A percentile compares a stretch with the other conserved stretches of the same genome.
These are phyloP conservation scores for Malacoctenus gilli DNA, from an alignment of 2,797 vertebrate genomes.

Conservation along the genomic window DNA sequence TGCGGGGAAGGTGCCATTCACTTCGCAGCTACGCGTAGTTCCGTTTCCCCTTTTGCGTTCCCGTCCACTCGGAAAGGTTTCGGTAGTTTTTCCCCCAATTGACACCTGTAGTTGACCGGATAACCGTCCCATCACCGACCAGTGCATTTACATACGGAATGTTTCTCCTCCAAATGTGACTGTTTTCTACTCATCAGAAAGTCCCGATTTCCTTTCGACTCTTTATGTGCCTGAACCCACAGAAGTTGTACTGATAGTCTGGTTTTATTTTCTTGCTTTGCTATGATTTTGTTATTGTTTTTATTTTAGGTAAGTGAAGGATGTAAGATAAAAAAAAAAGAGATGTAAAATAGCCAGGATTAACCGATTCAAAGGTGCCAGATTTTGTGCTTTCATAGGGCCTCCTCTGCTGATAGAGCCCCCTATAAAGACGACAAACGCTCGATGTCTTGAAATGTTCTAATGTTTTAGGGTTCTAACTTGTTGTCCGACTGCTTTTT, in stretches of 20 bases:
- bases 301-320: conserved; percentile 74
- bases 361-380: conserved; percentile 87
- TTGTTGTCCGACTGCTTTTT: conserved; percentile 76
- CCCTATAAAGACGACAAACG: conserved; percentile 67
- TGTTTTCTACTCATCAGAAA: conserved; percentile 60
- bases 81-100: conserved; percentile 14
- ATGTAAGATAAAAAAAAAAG: conserved; percentile 73
- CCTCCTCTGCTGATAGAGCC: conserved; percentile 59
- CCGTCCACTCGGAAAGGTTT: conserved; percentile 25
- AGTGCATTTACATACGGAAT: conserved; percentile 68
- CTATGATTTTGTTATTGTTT: conserved; percentile 61
- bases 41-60: conserved; percentile 40
- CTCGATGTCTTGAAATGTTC: conserved; percentile 72
- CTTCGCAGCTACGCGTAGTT: conserved; percentile 35
- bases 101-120: conserved; percentile 21
- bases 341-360: conserved; percentile 79
- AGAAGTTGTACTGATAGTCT: conserved; percentile 75
- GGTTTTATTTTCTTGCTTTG: conserved; percentile 55
- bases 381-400: conserved; percentile 74
- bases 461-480: conserved; percentile 74
- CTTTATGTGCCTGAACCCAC: conserved; percentile 79
- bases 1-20: conserved; percentile 41
- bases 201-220: conserved; percentile 58
- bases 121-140: conserved; percentile 50
- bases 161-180: conserved; percentile 57